phyloP scores from a whole-genome alignment of 2,797 vertebrate genomes.

The Sebastes alutus region DNA sequence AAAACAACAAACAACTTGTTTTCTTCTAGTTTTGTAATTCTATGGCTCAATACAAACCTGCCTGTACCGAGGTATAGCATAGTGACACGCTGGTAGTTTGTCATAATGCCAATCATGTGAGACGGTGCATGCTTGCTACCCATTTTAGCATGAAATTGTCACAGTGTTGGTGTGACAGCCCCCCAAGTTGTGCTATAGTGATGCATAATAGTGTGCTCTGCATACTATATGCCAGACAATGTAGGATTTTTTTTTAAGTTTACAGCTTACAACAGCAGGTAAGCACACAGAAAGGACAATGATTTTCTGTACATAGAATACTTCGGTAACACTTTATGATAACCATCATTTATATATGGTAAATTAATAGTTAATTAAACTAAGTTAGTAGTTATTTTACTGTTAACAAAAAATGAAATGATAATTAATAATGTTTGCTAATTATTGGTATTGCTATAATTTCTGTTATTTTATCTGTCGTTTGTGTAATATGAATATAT shows the following conservation, averaged over 20 bases:
- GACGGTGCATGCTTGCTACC: constrained; percentile 10
- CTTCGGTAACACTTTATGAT: no score
- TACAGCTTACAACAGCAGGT: not conserved
- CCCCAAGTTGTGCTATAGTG: constrained; percentile 19
- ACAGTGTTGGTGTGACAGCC: constrained; percentile 11
- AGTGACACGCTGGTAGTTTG: not conserved
- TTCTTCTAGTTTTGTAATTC: not conserved
- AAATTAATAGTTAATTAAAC: no score
- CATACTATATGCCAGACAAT: not conserved
- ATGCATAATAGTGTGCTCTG: constrained; percentile 26
- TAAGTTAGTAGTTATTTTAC: no score
- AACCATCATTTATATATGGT: no score
- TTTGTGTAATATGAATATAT: no score
- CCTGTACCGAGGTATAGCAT: not conserved
- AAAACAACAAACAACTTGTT: not conserved
- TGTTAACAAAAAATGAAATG: no score
- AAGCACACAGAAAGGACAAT: not conserved
- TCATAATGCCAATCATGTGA: constrained; percentile 6
- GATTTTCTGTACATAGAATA: no score
- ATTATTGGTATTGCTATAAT: no score
- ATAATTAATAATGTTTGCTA: no score
- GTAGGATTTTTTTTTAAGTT: not conserved
- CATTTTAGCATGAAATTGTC: constrained; percentile 37
- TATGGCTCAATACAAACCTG: not conserved
- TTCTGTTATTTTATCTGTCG: no score